These are phyloP conservation scores for Nebria ingens DNA, from an alignment of 1,140 invertebrate species.

Conservation along the genomic window DNA sequence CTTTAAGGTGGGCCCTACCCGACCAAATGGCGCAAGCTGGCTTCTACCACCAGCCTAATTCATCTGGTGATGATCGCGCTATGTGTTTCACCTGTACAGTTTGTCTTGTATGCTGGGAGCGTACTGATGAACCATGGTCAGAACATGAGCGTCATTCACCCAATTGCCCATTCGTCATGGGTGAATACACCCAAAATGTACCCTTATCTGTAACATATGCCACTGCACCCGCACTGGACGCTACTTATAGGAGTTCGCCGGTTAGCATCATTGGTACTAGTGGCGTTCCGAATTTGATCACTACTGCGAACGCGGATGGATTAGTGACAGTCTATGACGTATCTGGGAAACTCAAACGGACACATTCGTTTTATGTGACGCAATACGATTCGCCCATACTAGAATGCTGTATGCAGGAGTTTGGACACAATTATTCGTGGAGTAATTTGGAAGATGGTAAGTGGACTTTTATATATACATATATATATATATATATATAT, in stretches of 20 bases:
- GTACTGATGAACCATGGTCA: conserved; percentile 91
- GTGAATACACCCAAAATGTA: conserved; percentile 91
- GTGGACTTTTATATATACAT: conserved; percentile 5
- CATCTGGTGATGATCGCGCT: conserved; percentile 79
- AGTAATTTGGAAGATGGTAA: conserved; percentile 22
- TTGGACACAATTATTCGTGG: conserved; percentile 25
- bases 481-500: too few species aligned
- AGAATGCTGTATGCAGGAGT: conserved; percentile 31
- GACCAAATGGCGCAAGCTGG: conserved; percentile 93
- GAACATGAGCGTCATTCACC: conserved; percentile 91
- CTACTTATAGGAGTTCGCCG: conserved; percentile 24
- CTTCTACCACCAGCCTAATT: conserved; percentile 87
- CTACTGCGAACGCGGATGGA: conserved; percentile 29
- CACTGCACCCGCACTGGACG: conserved; percentile 63
- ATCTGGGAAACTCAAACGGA: conserved; percentile 29
- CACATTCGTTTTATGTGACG: conserved; percentile 32
- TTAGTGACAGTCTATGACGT: conserved; percentile 33
- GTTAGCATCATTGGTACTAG: conserved; percentile 26
- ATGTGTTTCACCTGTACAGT: conserved; percentile 93
- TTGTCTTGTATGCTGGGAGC: conserved; percentile 89
- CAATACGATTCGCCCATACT: conserved; percentile 32
- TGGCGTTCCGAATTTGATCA: conserved; percentile 24
- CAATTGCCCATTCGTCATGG: conserved; percentile 83
- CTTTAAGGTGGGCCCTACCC: conserved; percentile 89
- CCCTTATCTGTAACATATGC: conserved; percentile 83